phyloP scores from a whole-genome alignment of 2,888 invertebrate species.

The Torymus texanus region DNA sequence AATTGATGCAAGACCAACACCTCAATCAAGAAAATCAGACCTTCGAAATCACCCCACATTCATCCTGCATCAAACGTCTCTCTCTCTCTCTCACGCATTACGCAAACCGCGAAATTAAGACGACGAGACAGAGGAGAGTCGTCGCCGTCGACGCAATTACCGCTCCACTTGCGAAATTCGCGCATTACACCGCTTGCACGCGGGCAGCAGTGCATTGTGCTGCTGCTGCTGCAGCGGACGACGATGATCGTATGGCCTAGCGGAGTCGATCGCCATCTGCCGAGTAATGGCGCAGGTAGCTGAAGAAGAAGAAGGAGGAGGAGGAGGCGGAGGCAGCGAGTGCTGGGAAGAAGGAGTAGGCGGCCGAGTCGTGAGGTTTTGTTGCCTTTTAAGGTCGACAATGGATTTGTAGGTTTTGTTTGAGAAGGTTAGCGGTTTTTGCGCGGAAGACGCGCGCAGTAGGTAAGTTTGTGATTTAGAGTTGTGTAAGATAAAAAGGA shows the following conservation, averaged over 20 bases:
- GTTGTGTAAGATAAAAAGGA: too few species aligned
- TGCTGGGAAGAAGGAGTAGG: constrained; percentile 3
- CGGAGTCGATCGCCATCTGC: constrained; percentile 47
- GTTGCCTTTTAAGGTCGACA: constrained; percentile 11
- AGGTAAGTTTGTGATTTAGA: too few species aligned
- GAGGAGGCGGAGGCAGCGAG: too few species aligned
- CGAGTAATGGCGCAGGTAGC: constrained; percentile 1
- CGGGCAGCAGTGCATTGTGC: background rate
- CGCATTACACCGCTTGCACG: background rate
- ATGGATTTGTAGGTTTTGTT: background rate
- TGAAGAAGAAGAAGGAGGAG: too few species aligned
- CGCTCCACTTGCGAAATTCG: constrained; percentile 18
- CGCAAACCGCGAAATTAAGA: too few species aligned
- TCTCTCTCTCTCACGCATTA: too few species aligned
- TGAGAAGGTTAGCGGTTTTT: background rate
- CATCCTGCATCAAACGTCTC: too few species aligned
- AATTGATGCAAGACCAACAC: too few species aligned
- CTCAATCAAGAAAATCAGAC: too few species aligned
- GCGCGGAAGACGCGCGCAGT: background rate
- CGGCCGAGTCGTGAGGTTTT: constrained; percentile 24
- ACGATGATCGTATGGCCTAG: too few species aligned
- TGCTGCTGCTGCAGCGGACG: background rate
- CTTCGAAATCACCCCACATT: too few species aligned
- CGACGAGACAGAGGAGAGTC: too few species aligned
- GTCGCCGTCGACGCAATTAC: background rate